A percentile compares a stretch with the other conserved stretches of the same genome.
These are phyloP conservation scores for Aplysina aerophoba DNA, from an alignment of 37 sponge, comb jelly and placozoan species.

Conservation along the genomic window DNA sequence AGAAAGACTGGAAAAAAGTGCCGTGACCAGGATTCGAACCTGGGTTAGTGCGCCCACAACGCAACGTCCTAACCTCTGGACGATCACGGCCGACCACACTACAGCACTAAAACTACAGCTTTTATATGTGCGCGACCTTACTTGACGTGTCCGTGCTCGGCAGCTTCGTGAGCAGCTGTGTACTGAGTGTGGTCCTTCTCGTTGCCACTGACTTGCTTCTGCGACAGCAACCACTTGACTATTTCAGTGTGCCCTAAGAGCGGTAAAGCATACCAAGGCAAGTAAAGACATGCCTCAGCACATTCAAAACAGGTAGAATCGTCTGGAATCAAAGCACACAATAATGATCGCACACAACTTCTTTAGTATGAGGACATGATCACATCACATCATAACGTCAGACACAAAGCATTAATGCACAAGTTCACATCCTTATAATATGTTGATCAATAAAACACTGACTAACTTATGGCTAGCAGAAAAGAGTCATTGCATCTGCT, in stretches of 20 bases:
- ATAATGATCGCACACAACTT: no score
- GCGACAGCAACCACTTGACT: slow-evolving; percentile 66
- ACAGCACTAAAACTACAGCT: background rate
- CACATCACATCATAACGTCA: no score
- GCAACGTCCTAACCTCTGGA: slow-evolving; percentile 94
- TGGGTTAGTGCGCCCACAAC: slow-evolving; percentile 96
- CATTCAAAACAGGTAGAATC: no score
- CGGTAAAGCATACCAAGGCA: background rate
- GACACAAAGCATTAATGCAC: no score
- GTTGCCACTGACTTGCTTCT: slow-evolving; percentile 67
- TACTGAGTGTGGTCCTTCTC: slow-evolving; percentile 81
- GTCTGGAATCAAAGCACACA: no score
- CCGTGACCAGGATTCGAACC: slow-evolving; percentile 97
- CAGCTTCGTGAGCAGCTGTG: slow-evolving; percentile 87
- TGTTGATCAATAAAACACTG: no score
- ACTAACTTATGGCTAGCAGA: no score
- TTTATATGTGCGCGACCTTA: slow-evolving; percentile 35
- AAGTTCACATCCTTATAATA: no score
- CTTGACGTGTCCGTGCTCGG: slow-evolving; percentile 79
- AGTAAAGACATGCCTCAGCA: no score
- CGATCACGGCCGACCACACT: slow-evolving; percentile 70
- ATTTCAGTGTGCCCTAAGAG: slow-evolving; percentile 62
- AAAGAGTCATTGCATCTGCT: no score
- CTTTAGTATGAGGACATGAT: no score
- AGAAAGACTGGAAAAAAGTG: slow-evolving; percentile 72